Evolutionary conservation across 2,888 invertebrate species (phyloP), one percentile per base, ranked within the genome.

Genomic region (Diplazon laetatorius): DNA sequence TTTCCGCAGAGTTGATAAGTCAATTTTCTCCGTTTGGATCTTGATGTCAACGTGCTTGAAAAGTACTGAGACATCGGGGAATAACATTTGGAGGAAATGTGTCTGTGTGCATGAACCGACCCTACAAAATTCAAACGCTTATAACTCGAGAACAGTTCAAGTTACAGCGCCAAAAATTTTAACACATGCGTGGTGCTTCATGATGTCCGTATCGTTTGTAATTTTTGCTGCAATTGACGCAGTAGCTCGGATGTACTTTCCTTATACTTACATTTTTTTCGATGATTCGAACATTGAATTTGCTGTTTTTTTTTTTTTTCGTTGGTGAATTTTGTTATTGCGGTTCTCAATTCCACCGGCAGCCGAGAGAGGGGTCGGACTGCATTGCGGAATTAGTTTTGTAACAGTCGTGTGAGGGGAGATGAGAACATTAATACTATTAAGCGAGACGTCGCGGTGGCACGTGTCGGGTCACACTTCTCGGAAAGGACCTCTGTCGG

Each of bases 371-470:
- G 30, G 9, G 6, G 2, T 50, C 35, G 20, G 9, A 57, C 46
- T 16, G 50, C 25, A 68, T 35, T 0, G 50, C 18, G 9, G 52
- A 60, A 68, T 66, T 59, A 35, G 42, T 66, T 50, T 50, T 59
- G 37, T 25, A n/a, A 35, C 12, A 35, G 22, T 35, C 10, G n/a
- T 14, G 42, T 12, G 6, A 63, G 5, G 39, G 48, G 22, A 68
- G 55, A 50, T 18, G 35, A 57, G 52, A 60, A 75, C 50, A 73
- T 80, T 85, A 85, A 86, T 84, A 73, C 78, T 73, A 80, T 87
- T 86, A 86, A 73, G n/a, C 70, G 76, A 59, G 68, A 39, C 72
- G 85, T 85, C 80, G 83, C 82, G 83, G 82, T 78, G 86, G 80
- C 86, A 87, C 87, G 86, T 83, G 87, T 76, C 82, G 14, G 74